Evolutionary conservation across 2,888 invertebrate genomes (phyloP).

Genomic region (Drosophila algonquin): DNA sequence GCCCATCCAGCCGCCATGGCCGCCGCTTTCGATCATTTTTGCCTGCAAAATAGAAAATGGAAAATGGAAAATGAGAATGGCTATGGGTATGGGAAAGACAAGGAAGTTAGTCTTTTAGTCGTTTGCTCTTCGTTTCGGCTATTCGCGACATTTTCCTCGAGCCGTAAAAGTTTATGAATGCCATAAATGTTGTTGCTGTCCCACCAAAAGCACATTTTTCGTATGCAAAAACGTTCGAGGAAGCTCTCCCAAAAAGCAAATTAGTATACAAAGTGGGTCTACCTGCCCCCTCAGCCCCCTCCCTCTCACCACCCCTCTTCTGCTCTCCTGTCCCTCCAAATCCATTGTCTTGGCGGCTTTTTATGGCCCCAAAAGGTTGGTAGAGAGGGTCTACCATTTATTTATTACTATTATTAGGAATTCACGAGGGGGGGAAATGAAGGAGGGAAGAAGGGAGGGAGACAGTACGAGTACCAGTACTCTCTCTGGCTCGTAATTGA

Average conservation of each 20-base stretch:
- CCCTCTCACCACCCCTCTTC: neutral
- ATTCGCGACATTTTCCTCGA: constrained; percentile 54
- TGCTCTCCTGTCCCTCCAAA: neutral
- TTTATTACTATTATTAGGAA: constrained; percentile 71
- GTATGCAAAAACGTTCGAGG: constrained; percentile 61
- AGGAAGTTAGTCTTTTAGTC: constrained; percentile 33
- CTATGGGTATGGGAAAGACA: constrained; percentile 2
- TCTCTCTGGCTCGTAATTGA: constrained; percentile 27
- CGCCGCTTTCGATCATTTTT: constrained; percentile 83
- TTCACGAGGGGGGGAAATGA: constrained; percentile 26
- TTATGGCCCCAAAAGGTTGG: constrained; percentile 44
- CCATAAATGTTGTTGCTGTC: constrained; percentile 73
- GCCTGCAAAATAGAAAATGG: constrained; percentile 68
- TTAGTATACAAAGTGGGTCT: constrained; percentile 75
- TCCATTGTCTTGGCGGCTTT: constrained; percentile 46
- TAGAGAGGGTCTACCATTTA: constrained; percentile 50
- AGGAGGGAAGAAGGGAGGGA: constrained; percentile 21
- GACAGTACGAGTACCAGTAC: too few relatives aligned
- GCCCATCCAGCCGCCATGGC: constrained; percentile 82
- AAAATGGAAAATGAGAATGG: neutral
- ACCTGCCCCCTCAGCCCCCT: neutral
- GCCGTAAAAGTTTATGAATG: constrained; percentile 79
- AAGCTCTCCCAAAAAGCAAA: constrained; percentile 64
- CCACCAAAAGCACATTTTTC: constrained; percentile 60
- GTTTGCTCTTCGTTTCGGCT: neutral